phyloP scores from a whole-genome alignment of 1,140 invertebrate species.

The Neuroterus valhalla region DNA sequence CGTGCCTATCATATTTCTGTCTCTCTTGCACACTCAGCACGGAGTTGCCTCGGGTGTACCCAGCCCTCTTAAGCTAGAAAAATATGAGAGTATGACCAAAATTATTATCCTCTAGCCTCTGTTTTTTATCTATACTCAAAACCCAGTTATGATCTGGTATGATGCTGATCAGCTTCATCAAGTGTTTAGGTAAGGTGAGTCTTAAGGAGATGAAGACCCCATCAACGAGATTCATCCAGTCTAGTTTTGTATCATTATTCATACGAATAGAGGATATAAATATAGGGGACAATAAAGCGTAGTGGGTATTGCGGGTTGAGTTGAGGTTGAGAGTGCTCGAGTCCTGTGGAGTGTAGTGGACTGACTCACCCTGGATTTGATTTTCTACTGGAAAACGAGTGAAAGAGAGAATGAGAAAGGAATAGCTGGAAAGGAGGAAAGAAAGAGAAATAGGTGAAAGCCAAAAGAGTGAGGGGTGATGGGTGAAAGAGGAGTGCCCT shows the following conservation, averaged over 20 bases:
- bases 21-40: conserved; percentile 44
- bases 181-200: not conserved
- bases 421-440: conserved; percentile 31
- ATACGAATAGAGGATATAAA: conserved; percentile 39
- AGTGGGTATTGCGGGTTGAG: conserved; percentile 51
- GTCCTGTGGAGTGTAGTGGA: conserved; percentile 52
- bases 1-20: conserved; percentile 56
- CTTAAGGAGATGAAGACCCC: not conserved
- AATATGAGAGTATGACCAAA: too few species aligned
- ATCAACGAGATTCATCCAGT: not conserved
- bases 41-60: too few species aligned
- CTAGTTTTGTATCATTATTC: conserved; percentile 35
- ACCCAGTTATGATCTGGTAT: too few species aligned
- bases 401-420: conserved; percentile 40
- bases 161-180: not conserved
- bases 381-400: conserved; percentile 50
- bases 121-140: too few species aligned
- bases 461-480: conserved; percentile 56
- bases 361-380: conserved; percentile 59
- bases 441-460: conserved; percentile 32
- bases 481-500: conserved; percentile 69
- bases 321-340: conserved; percentile 50
- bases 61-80: too few species aligned
- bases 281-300: conserved; percentile 44
- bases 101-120: too few species aligned